phyloP scores from a whole-genome alignment of 2,797 vertebrate genomes.

The Babyrousa celebensis region DNA sequence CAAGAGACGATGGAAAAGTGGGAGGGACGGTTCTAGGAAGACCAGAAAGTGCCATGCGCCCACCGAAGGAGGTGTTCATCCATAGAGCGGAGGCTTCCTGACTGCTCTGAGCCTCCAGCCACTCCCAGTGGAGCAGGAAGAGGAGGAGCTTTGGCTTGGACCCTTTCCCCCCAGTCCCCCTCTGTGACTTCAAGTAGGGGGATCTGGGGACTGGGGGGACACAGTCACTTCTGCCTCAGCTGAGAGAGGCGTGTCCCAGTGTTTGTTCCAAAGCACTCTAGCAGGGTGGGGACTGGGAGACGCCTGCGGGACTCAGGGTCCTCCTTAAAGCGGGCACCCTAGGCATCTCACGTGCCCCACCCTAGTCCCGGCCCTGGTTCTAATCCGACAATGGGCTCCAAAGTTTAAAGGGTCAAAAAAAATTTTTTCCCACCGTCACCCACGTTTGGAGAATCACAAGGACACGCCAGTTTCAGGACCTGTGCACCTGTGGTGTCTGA shows the following conservation, averaged over 20 bases:
- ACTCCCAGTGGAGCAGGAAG: not conserved
- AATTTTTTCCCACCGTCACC: not conserved
- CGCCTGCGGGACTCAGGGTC: not conserved
- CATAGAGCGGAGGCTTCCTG: not conserved
- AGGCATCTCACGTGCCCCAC: rapidly evolving
- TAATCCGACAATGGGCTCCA: not conserved
- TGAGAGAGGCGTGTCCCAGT: rapidly evolving
- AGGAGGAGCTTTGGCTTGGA: rapidly evolving
- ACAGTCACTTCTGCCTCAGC: rapidly evolving
- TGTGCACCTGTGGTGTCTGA: not conserved
- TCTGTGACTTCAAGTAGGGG: not conserved
- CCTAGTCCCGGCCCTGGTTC: not conserved
- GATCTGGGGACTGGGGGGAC: not conserved
- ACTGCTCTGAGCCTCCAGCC: not conserved
- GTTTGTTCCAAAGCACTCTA: not conserved
- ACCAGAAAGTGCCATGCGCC: rapidly evolving
- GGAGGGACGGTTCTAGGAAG: rapidly evolving
- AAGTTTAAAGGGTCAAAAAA: rapidly evolving
- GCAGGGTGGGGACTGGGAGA: rapidly evolving
- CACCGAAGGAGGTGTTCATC: not conserved
- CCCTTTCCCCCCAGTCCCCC: rapidly evolving
- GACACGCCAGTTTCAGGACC: not conserved
- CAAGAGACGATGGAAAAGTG: rapidly evolving
- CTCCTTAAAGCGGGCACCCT: rapidly evolving
- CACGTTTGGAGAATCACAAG: not conserved